Conservation (phyloP, 2,888 invertebrate species). For the Cheilosia pagana region DNA sequence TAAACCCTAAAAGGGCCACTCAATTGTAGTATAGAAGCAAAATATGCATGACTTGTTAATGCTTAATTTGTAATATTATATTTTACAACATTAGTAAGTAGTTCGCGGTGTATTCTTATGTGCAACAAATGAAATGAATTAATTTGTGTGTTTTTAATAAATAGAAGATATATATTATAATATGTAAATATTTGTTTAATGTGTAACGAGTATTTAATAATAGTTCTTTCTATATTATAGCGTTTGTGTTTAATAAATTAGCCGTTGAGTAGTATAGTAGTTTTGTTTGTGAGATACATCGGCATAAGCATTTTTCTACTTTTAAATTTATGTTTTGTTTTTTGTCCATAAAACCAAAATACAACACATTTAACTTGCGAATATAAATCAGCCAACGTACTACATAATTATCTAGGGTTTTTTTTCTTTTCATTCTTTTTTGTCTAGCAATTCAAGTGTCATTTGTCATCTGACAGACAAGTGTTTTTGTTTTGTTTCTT, state of each 20-base stretch:
- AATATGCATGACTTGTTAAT: conserved; percentile 11
- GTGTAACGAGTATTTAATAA: conserved; percentile 63
- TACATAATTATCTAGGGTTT: conserved; percentile 64
- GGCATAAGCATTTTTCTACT: conserved; percentile 58
- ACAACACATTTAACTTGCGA: conserved; percentile 54
- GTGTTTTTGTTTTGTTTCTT: conserved; percentile 9
- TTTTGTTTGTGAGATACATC: conserved; percentile 38
- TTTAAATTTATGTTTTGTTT: conserved; percentile 12
- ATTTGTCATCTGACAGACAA: background rate
- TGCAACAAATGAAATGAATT: conserved; percentile 65
- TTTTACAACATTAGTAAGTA: conserved; percentile 58
- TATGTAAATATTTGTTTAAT: conserved; percentile 17
- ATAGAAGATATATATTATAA: conserved; percentile 19
- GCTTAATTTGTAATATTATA: conserved; percentile 47
- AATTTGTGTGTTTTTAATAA: conserved; percentile 29
- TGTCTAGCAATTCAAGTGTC: conserved; percentile 20
- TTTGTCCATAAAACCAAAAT: conserved; percentile 42
- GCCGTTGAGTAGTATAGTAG: conserved; percentile 54
- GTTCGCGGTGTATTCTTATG: conserved; percentile 47
- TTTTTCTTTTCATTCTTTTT: conserved; percentile 17
- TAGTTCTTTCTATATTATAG: conserved; percentile 38
- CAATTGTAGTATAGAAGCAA: conserved; percentile 2
- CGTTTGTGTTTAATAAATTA: conserved; percentile 59
- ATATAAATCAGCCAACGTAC: conserved; percentile 54
- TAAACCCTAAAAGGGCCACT: background rate